A percentile compares a stretch with the other conserved stretches of the same genome.
Conservation (phyloP, 2,888 invertebrate genomes). For the Eupithecia vulgata region DNA sequence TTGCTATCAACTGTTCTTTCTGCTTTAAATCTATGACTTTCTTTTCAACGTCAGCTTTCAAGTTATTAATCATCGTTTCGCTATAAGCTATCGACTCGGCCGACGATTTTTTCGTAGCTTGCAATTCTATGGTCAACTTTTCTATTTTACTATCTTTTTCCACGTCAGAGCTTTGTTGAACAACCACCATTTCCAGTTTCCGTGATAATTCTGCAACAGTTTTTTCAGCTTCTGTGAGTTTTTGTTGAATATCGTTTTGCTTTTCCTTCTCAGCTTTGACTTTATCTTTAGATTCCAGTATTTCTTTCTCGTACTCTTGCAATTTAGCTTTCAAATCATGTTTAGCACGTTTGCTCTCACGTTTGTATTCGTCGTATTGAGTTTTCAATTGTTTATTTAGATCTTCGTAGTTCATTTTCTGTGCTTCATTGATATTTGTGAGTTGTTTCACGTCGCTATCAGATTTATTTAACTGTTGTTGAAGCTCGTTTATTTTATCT, state of each 20-base stretch:
- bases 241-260: conserved; percentile 67
- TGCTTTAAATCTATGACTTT: conserved; percentile 72
- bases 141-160: conserved; percentile 76
- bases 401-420: conserved; percentile 78
- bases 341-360: conserved; percentile 77
- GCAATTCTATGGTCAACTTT: conserved; percentile 73
- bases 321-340: conserved; percentile 83
- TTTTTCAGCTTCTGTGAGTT: conserved; percentile 68
- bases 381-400: conserved; percentile 73
- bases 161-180: conserved; percentile 70
- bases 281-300: conserved; percentile 69
- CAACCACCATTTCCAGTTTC: conserved; percentile 72
- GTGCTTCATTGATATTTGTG: conserved; percentile 76
- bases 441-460: conserved; percentile 76
- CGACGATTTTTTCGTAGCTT: conserved; percentile 66
- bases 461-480: conserved; percentile 71
- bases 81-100: conserved; percentile 67
- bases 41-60: conserved; percentile 69
- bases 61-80: conserved; percentile 67
- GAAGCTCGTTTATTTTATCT: conserved; percentile 71
- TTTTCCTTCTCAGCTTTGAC: conserved; percentile 69
- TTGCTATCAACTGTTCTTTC: conserved; percentile 68
- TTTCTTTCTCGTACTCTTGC: conserved; percentile 78
- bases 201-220: conserved; percentile 69
- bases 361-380: conserved; percentile 75